phyloP scores from a whole-genome alignment of 2,797 vertebrate species.

The Catostomus latipinnis region DNA sequence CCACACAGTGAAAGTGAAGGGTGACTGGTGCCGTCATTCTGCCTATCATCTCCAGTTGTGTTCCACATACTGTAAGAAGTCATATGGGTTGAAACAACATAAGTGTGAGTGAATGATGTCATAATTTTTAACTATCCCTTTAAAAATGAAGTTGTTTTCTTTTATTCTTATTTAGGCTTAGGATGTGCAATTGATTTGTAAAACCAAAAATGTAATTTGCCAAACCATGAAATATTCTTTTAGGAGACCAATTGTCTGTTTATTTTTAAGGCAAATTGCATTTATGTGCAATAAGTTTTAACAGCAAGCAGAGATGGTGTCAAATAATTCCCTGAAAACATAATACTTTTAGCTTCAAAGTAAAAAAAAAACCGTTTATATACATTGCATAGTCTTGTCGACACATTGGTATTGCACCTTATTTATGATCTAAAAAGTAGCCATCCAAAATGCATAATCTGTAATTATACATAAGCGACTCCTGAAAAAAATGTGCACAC shows the following conservation, averaged over 20 bases:
- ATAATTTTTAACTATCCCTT: no score
- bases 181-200: no score
- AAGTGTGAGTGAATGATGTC: neutral
- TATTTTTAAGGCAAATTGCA: slow-evolving; percentile 15
- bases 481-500: slow-evolving; percentile 6
- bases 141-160: neutral
- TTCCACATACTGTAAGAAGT: no score
- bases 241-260: neutral
- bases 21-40: neutral
- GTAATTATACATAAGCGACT: neutral
- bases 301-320: neutral
- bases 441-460: slow-evolving; percentile 1
- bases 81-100: neutral
- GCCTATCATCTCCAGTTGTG: no score
- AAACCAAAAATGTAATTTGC: neutral
- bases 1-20: no score
- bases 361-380: slow-evolving; percentile 16
- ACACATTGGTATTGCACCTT: neutral
- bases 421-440: neutral
- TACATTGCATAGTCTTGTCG: slow-evolving; percentile 5
- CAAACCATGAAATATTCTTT: neutral
- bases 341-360: slow-evolving; percentile 9
- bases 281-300: neutral
- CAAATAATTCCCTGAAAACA: slow-evolving; percentile 12
- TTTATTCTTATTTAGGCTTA: no score